These are phyloP conservation scores for Tadarida brasiliensis DNA, from an alignment of 2,797 vertebrate species.

Conservation along the genomic window DNA sequence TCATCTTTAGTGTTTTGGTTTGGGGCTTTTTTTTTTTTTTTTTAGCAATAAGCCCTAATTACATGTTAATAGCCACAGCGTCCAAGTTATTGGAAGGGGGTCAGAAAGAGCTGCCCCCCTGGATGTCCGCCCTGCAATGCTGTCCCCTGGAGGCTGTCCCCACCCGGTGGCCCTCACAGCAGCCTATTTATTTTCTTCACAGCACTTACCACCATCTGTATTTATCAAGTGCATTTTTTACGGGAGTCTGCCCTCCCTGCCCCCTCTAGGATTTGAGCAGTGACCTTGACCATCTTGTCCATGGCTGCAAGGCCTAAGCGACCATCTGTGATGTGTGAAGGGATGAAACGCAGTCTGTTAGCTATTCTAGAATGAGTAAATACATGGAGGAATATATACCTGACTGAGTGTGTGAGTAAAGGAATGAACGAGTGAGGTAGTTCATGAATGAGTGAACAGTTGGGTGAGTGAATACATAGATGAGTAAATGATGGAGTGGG, in stretches of 20 bases:
- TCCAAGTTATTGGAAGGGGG: not conserved
- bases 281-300: not conserved
- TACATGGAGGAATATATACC: no score
- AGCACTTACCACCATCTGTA: no score
- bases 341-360: not conserved
- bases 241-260: not conserved
- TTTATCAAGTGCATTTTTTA: not conserved
- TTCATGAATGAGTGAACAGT: not conserved
- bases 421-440: not conserved
- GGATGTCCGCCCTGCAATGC: no score
- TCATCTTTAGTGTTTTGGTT: not conserved
- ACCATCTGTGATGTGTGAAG: accelerated
- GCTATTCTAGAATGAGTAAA: not conserved
- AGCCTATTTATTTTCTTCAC: no score
- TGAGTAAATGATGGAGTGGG: not conserved
- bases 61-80: not conserved
- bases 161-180: not conserved
- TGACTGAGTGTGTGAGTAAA: not conserved
- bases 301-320: not conserved
- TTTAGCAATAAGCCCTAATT: not conserved
- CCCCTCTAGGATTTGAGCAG: not conserved
- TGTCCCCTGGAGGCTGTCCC: not conserved
- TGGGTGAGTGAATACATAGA: no score
- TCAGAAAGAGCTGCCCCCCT: not conserved
- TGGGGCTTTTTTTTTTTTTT: no score